These are phyloP conservation scores for Machaerirhynchus nigripectus DNA, from an alignment of 2,113 vertebrate species.

Conservation along the genomic window DNA sequence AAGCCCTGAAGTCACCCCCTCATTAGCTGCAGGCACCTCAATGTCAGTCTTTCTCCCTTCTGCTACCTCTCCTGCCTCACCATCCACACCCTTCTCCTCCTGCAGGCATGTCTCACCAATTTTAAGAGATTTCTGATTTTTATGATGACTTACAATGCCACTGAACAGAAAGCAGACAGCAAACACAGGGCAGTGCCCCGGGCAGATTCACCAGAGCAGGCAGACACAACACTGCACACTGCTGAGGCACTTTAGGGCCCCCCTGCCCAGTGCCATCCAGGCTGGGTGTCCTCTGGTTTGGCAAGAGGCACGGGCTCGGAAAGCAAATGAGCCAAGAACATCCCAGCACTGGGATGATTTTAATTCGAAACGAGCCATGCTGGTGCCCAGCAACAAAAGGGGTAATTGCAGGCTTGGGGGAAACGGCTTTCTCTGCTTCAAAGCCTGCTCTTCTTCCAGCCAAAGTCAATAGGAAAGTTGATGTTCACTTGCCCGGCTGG, in stretches of 20 bases:
- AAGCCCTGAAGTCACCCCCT: background rate
- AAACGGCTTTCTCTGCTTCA: background rate
- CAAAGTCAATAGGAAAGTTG: background rate
- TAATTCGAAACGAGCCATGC: background rate
- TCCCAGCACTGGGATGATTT: background rate
- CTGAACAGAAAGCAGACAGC: background rate
- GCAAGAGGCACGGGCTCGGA: background rate
- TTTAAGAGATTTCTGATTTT: background rate
- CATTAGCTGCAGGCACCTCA: background rate
- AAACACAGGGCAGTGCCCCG: background rate
- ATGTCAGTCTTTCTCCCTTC: background rate
- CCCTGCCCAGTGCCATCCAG: background rate
- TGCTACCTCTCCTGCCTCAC: background rate
- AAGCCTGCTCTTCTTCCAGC: background rate
- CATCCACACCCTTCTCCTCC: background rate
- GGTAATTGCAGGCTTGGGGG: background rate
- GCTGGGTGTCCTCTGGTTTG: background rate
- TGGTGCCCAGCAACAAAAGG: background rate
- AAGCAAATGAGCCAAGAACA: background rate
- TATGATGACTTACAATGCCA: accelerated
- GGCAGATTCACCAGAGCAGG: background rate
- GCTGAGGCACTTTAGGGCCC: background rate
- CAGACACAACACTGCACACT: background rate
- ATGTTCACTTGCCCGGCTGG: background rate
- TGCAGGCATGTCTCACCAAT: background rate